Percentiles rank a stretch among this genome's conserved stretches.
These are phyloP conservation scores for Callorhinus ursinus DNA, from an alignment of 2,113 vertebrate genomes.

Conservation along the genomic window DNA sequence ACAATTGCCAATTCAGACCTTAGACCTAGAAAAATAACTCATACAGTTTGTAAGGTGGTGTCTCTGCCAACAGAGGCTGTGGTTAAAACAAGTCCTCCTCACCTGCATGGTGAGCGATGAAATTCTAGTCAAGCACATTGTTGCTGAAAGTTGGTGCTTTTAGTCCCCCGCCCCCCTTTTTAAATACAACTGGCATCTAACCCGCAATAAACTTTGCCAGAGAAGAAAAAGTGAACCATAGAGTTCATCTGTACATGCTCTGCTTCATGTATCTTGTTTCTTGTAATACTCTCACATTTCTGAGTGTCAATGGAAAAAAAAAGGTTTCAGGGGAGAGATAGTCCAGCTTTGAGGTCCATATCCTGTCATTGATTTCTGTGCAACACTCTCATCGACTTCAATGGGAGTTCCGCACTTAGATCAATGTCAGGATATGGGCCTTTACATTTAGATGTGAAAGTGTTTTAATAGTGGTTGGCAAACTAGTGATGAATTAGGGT, in stretches of 20 bases:
- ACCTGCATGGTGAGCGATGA: slow-evolving; percentile 31
- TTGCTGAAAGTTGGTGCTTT: slow-evolving; percentile 11
- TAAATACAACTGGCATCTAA: background rate
- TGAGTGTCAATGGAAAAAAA: slow-evolving; percentile 72
- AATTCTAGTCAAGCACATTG: slow-evolving; percentile 24
- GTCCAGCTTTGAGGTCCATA: slow-evolving; percentile 77
- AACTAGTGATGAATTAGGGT: slow-evolving; percentile 79
- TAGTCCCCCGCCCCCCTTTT: background rate
- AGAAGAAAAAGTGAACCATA: background rate
- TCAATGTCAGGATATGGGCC: slow-evolving; percentile 83
- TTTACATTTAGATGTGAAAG: slow-evolving; percentile 81
- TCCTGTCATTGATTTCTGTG: slow-evolving; percentile 83
- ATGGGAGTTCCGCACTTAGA: slow-evolving; percentile 81
- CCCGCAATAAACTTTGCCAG: background rate
- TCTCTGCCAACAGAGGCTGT: slow-evolving; percentile 49
- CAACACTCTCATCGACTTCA: slow-evolving; percentile 81
- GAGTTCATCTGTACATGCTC: background rate
- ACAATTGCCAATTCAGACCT: slow-evolving; percentile 35
- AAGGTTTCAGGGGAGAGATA: slow-evolving; percentile 70
- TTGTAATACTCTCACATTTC: slow-evolving; percentile 76
- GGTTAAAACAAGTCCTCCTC: slow-evolving; percentile 54
- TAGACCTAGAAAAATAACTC: slow-evolving; percentile 32
- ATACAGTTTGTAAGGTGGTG: background rate
- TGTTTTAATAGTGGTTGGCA: slow-evolving; percentile 83
- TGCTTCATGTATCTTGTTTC: slow-evolving; percentile 62